Percentiles rank a stretch among this genome's conserved stretches.
Conservation (phyloP, 53 echinoderm and acorn worm species). For the Temnopleurus reevesii region DNA sequence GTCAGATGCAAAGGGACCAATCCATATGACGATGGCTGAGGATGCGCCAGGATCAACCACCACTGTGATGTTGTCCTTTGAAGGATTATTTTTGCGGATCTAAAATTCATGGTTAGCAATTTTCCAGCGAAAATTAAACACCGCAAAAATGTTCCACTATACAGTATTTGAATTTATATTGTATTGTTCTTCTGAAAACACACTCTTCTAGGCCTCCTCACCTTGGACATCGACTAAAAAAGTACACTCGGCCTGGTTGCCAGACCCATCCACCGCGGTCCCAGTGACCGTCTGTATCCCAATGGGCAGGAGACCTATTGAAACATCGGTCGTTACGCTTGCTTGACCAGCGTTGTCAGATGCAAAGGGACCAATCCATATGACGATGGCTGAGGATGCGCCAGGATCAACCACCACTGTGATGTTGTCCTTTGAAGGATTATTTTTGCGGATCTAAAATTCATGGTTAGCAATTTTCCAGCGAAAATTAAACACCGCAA, state of each 20-base stretch:
- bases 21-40: slow-evolving; percentile 27
- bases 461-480: too few relatives aligned
- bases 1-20: neutral
- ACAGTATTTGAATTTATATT: too few relatives aligned
- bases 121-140: too few relatives aligned
- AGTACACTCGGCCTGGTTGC: slow-evolving; percentile 4
- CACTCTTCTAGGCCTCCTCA: too few relatives aligned
- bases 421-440: too few relatives aligned
- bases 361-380: slow-evolving; percentile 18
- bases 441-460: too few relatives aligned
- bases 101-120: too few relatives aligned
- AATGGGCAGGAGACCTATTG: neutral
- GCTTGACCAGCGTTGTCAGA: slow-evolving; percentile 15
- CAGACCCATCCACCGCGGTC: slow-evolving; percentile 13
- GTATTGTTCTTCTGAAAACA: too few relatives aligned
- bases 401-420: neutral
- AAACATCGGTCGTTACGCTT: neutral
- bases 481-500: too few relatives aligned
- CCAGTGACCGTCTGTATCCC: slow-evolving; percentile 11
- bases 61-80: slow-evolving; percentile 11
- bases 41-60: neutral
- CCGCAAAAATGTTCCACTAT: too few relatives aligned
- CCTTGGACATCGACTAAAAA: slow-evolving; percentile 17
- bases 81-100: too few relatives aligned
- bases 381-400: neutral